Base-by-base conservation (phyloP, 1,140 invertebrate genomes). In the Drosophila murphyi region DNA sequence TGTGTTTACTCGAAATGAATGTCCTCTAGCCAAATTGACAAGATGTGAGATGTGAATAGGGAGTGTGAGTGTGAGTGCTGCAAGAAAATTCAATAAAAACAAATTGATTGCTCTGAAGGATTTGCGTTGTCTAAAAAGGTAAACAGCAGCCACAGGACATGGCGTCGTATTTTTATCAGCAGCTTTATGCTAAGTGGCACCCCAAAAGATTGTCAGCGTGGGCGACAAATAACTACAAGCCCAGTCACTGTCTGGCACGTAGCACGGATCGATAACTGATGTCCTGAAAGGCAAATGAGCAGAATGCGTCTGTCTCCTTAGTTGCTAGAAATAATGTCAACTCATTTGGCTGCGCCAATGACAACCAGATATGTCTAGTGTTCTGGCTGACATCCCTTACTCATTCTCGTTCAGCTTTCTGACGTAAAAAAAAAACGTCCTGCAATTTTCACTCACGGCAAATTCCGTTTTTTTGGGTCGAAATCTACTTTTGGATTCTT, bases 41-140 rank as follows among this genome's bases (percentile, higher is more conserved):
- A 59, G n/a, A 47, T 51, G 43, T n/a, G 73, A 59, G n/a, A 47
- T 51, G 43, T n/a, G 5, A 34, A 28, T 35, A 12, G 20, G 5
- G 39, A 10, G n/a, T 28, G 50, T 4, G 31, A n/a, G 34, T n/a
- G 28, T 31, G 62, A 57, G 47, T 56, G 43, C 6, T 29, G 61
- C 76, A 64, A 63, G 60, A 78, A 88, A 87, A 88, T 88, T 87
- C 83, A 87, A 87, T 87, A 87, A 87, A 87, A 87, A 74, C 83
- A 83, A 88, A 87, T 87, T 87, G 82, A 87, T 87, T 87, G 82
- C 80, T 88, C 52, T 59, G 76, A 62, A 74, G 76, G 83, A 88
- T 87, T 88, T 83, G 80, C 70, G 72, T 72, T 72, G 75, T 43
- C 68, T 64, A 79, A 74, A 79, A 85, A 87, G 72, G 81, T 81